A percentile compares a stretch with the other conserved stretches of the same genome.
Evolutionary conservation across 2,888 invertebrate species (phyloP).

Genomic region (Diabrotica balteata): DNA sequence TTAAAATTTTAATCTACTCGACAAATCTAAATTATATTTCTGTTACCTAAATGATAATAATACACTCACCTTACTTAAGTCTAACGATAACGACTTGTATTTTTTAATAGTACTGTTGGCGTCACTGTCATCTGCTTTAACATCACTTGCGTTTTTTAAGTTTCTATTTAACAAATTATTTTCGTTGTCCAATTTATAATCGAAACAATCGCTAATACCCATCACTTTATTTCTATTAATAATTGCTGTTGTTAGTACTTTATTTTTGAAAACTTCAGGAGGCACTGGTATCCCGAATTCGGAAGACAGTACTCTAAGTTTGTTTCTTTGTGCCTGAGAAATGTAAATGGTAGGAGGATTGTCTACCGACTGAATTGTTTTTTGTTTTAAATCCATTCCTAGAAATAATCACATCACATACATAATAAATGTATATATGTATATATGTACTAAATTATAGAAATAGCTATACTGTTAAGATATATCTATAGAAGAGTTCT

Average conservation of each 20-base stretch:
- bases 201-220: slow-evolving; percentile 50
- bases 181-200: slow-evolving; percentile 46
- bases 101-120: slow-evolving; percentile 33
- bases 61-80: slow-evolving; percentile 43
- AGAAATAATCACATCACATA: not conserved
- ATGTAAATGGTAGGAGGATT: slow-evolving; percentile 54
- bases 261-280: slow-evolving; percentile 29
- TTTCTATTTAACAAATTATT: slow-evolving; percentile 47
- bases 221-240: slow-evolving; percentile 52
- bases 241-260: slow-evolving; percentile 39
- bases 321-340: slow-evolving; percentile 69
- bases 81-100: slow-evolving; percentile 45
- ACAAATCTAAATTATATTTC: slow-evolving; percentile 1
- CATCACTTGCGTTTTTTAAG: slow-evolving; percentile 19
- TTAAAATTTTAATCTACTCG: too few species aligned
- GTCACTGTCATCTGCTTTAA: slow-evolving; percentile 10
- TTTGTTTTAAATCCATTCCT: not conserved
- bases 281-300: slow-evolving; percentile 65
- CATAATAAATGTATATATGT: too few species aligned
- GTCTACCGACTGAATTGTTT: not conserved
- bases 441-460: too few species aligned
- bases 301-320: slow-evolving; percentile 67
- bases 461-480: too few species aligned
- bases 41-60: not conserved
- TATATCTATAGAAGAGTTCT: too few species aligned